Evolutionary conservation across 2,888 invertebrate species (phyloP).

Genomic region (Xanthostigma xanthostigma): DNA sequence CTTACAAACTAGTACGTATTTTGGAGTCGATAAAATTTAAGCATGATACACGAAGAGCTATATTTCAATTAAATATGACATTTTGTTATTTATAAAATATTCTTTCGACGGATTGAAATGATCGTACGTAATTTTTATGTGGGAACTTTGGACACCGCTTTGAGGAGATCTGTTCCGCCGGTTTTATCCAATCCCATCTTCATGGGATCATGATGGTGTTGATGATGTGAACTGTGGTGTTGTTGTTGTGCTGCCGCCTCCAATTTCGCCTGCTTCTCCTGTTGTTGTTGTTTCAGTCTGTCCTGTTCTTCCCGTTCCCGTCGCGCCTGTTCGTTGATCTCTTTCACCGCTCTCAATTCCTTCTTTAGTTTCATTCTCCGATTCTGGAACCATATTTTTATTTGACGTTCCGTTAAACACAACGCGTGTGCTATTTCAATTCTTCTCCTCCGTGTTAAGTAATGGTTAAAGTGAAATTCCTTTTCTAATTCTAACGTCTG

Average conservation of each 20-base stretch:
- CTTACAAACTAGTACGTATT: constrained; percentile 7
- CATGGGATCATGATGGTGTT: constrained; percentile 58
- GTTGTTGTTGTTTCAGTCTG: constrained; percentile 79
- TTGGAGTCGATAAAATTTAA: constrained; percentile 3
- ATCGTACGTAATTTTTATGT: constrained; percentile 40
- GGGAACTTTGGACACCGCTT: constrained; percentile 62
- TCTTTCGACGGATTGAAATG: constrained; percentile 2
- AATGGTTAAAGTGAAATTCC: constrained; percentile 97
- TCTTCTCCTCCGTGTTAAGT: constrained; percentile 86
- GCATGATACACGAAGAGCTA: constrained; percentile 2
- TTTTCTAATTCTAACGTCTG: constrained; percentile 96
- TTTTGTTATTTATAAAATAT: not conserved
- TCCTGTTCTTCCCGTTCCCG: constrained; percentile 84
- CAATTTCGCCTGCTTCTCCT: constrained; percentile 71
- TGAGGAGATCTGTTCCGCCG: constrained; percentile 53
- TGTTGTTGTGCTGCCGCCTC: constrained; percentile 56
- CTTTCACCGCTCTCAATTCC: constrained; percentile 84
- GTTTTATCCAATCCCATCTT: constrained; percentile 51
- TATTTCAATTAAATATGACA: constrained; percentile 1
- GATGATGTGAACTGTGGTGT: constrained; percentile 40
- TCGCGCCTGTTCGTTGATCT: constrained; percentile 87
- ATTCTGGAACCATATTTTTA: constrained; percentile 96
- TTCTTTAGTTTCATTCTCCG: constrained; percentile 94
- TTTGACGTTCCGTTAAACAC: constrained; percentile 90
- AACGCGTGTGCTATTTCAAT: constrained; percentile 96